Base-by-base conservation (phyloP, 1,140 invertebrate genomes). In the Steinernema feltiae region DNA sequence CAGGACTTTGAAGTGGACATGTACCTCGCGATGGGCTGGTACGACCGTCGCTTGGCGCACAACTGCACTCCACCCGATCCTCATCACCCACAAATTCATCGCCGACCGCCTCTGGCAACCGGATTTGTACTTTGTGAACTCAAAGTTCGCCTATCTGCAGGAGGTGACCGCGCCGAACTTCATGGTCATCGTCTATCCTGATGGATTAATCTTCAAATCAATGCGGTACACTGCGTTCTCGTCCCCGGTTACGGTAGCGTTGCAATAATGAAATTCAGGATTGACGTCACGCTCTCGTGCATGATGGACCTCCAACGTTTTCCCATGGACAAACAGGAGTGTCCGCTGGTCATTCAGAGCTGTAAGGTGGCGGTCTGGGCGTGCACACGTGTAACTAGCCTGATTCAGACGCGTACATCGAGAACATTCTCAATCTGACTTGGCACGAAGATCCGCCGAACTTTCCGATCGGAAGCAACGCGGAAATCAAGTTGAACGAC, bases 11-110 rank as follows among this genome's bases (percentile, higher is more conserved):
- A 86, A 76, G 82, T 85, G 32, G 84, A 85, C 74, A 85, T 84
- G 80, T 85, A 85, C 72, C 75, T 85, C 46, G 84, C 85, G 1
- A 85, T 86, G 83, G 82, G 78, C 17, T 85, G 84, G 84, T 86
- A 84, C 41, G 84, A 85, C 73, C 80, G 85, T 24, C 71, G 84
- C 21, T 46, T 85, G 24, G 75, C 83, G 27, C 84, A 85, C 75
- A 85, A 85, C 71, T 85, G 84, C 76, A 84, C 83, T 1, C n/a
- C 80, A 85, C 79, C 84, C 84, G 7, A 85, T 85, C 32, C 72
- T 85, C 32, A 82, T 85, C 17, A 81, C 84, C 2, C 84, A 85
- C 72, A 85, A 86, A 75, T 27, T 75, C 1, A 73, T 83, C 27
- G 76, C 77, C 24, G 78, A 79, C 17, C 77, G 77, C 15, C 78